Evolutionary conservation across 2,113 vertebrate species (phyloP).

Genomic region (Aegotheles bennettii): DNA sequence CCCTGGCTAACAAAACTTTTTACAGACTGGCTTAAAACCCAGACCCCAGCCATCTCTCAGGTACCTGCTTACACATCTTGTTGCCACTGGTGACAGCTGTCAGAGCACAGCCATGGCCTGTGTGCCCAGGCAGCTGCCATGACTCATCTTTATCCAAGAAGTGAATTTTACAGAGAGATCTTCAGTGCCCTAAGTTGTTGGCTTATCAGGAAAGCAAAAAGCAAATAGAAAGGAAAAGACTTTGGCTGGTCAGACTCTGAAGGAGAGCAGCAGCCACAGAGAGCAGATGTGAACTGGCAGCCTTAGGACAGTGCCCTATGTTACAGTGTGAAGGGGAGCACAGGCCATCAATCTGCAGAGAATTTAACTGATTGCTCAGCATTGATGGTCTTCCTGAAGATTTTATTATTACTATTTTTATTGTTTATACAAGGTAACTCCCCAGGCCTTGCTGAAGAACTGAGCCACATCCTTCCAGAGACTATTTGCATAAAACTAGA

Average conservation of each 20-base stretch:
- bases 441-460: neutral
- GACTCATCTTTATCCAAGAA: neutral
- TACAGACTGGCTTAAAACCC: neutral
- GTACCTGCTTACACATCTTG: neutral
- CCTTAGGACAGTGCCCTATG: neutral
- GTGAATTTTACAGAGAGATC: neutral
- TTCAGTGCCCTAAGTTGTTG: neutral
- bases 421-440: neutral
- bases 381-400: neutral
- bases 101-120: too few relatives aligned
- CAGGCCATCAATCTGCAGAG: neutral
- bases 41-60: neutral
- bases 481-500: neutral
- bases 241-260: neutral
- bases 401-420: neutral
- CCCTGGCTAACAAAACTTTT: neutral
- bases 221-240: neutral
- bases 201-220: neutral
- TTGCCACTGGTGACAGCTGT: neutral
- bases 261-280: neutral
- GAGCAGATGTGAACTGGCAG: neutral
- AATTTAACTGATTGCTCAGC: neutral
- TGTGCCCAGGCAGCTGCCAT: neutral
- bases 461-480: neutral
- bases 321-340: neutral